Conservation (phyloP, 1,140 invertebrate genomes). For the Aphaenogaster floridana region DNA sequence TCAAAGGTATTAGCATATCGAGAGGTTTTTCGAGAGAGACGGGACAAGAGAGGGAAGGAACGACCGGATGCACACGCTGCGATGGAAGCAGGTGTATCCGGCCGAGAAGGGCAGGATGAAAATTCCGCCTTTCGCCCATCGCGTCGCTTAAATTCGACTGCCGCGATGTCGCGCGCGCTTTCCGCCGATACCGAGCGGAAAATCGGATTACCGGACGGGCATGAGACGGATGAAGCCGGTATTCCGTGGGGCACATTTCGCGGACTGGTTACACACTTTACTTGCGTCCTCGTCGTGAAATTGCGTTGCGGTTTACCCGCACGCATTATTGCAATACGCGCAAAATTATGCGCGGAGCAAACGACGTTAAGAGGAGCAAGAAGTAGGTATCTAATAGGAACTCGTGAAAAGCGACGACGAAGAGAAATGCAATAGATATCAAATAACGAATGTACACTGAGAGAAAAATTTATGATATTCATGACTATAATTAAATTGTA, state of each 20-base stretch:
- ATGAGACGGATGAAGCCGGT: conserved; percentile 45
- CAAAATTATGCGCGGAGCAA: conserved; percentile 6
- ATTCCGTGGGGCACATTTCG: conserved; percentile 47
- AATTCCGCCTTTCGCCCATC: conserved; percentile 48
- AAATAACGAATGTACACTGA: not conserved
- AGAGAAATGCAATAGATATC: not conserved
- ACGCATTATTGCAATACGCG: not conserved
- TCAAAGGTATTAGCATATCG: conserved; percentile 60
- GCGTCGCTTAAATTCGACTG: conserved; percentile 65
- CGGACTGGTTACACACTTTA: conserved; percentile 30
- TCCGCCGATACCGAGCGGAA: conserved; percentile 57
- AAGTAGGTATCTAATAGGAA: not conserved
- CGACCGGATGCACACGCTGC: conserved; percentile 1
- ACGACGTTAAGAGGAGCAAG: not conserved
- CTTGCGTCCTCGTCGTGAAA: conserved; percentile 40
- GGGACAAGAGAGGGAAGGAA: not conserved
- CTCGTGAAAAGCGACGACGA: not conserved
- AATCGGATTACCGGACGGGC: conserved; percentile 61
- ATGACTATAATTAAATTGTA: too few relatives aligned
- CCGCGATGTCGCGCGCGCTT: conserved; percentile 34
- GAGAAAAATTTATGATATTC: too few relatives aligned
- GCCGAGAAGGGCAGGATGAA: conserved; percentile 32
- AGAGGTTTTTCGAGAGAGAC: conserved; percentile 32
- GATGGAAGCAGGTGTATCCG: conserved; percentile 25
- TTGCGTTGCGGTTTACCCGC: conserved; percentile 17